These are phyloP conservation scores for Hippocampus guttulatus DNA, from an alignment of 2,113 vertebrate genomes.

Conservation along the genomic window DNA sequence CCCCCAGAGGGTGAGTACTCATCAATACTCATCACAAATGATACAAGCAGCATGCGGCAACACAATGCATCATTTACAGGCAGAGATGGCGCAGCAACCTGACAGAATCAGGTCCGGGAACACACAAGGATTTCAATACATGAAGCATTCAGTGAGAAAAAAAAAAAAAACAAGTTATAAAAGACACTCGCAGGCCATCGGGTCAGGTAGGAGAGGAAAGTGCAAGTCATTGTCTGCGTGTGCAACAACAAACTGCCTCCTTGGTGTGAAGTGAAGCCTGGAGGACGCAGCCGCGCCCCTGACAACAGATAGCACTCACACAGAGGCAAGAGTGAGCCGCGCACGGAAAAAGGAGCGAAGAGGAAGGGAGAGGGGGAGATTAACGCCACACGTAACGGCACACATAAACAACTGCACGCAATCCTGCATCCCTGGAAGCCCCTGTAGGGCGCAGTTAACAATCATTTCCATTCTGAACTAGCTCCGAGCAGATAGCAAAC, in stretches of 20 bases:
- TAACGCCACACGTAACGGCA: conserved; percentile 29
- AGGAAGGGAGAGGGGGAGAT: conserved; percentile 28
- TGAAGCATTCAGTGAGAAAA: conserved; percentile 32
- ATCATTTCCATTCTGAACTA: conserved; percentile 50
- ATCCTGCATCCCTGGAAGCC: conserved; percentile 33
- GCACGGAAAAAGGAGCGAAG: conserved; percentile 15
- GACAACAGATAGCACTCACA: conserved; percentile 47
- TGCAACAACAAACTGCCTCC: conserved; percentile 63
- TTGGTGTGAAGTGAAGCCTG: conserved; percentile 62
- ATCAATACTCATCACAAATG: conserved; percentile 64
- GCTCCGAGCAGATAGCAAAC: conserved; percentile 49
- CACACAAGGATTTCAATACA: conserved; percentile 29
- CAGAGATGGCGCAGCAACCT: conserved; percentile 36
- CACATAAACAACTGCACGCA: conserved; percentile 37
- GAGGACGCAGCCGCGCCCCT: conserved; percentile 60
- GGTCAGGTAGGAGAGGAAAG: conserved; percentile 55
- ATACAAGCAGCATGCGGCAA: conserved; percentile 47
- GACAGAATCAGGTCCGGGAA: conserved; percentile 42
- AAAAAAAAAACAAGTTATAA: conserved; percentile 31
- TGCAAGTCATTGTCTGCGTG: conserved; percentile 69
- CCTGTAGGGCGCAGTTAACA: conserved; percentile 50
- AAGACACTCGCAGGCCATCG: conserved; percentile 49
- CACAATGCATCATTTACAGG: conserved; percentile 51
- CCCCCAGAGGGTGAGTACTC: conserved; percentile 46
- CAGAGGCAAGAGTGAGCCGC: conserved; percentile 28